Conservation (phyloP, 2,888 invertebrate species). For the Stenchaetothrips biformis region DNA sequence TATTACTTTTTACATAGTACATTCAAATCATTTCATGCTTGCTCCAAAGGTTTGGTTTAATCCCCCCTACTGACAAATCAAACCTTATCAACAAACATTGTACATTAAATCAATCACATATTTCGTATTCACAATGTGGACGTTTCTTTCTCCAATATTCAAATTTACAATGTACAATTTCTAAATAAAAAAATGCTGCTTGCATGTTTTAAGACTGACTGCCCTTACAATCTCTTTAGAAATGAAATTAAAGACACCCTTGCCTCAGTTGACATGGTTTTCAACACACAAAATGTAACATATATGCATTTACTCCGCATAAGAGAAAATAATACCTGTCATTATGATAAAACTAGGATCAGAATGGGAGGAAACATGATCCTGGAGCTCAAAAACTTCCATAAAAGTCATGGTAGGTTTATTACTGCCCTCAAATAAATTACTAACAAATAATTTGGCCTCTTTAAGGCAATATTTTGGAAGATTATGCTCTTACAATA, state of each 20-base stretch:
- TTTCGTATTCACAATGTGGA: conserved; percentile 21
- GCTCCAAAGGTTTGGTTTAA: conserved; percentile 3
- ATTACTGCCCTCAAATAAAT: too few relatives aligned
- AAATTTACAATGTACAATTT: conserved; percentile 24
- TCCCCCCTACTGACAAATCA: neutral
- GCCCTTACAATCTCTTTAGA: neutral
- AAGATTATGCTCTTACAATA: neutral
- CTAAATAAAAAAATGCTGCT: neutral
- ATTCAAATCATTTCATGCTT: conserved; percentile 13
- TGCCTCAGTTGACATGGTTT: conserved; percentile 6
- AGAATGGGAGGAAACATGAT: too few relatives aligned
- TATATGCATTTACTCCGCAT: neutral
- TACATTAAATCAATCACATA: conserved; percentile 25
- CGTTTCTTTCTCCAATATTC: conserved; percentile 16
- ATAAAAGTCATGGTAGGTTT: too few relatives aligned
- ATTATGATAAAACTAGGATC: neutral
- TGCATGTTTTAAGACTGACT: neutral
- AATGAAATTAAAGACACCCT: neutral
- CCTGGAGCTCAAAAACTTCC: too few relatives aligned
- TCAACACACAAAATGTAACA: neutral
- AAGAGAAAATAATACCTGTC: neutral
- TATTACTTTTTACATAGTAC: conserved; percentile 25
- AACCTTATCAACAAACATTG: conserved; percentile 1
- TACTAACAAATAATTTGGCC: neutral
- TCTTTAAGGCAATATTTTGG: neutral